Percentiles rank a stretch among this genome's conserved stretches.
Evolutionary conservation across 2,797 vertebrate genomes (phyloP).

Genomic region (Xenentodon cancila): DNA sequence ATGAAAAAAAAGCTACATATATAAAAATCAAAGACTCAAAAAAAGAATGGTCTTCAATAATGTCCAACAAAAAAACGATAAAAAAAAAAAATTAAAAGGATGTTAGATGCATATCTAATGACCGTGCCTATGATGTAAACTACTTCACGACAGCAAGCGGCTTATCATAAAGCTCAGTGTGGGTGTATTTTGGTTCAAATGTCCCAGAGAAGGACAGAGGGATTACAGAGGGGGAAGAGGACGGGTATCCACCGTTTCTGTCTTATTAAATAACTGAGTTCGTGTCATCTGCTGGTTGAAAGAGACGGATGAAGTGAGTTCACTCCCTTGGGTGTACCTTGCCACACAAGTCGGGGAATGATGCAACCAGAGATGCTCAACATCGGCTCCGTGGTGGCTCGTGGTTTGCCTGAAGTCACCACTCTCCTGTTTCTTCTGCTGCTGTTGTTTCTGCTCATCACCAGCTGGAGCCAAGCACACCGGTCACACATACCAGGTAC

Average conservation of each 20-base stretch:
- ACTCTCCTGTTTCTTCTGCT: constrained; percentile 80
- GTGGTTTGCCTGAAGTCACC: constrained; percentile 58
- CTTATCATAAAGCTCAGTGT: constrained; percentile 22
- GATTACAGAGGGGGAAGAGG: constrained; percentile 9
- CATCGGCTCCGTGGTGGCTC: constrained; percentile 54
- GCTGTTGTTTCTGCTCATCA: constrained; percentile 78
- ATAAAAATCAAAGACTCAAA: too few relatives aligned
- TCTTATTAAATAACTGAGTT: constrained; percentile 12
- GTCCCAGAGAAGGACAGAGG: constrained; percentile 57
- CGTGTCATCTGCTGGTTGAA: constrained; percentile 58
- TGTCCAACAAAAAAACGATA: too few relatives aligned
- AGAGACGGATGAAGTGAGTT: neutral
- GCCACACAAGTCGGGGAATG: constrained; percentile 55
- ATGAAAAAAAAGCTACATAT: too few relatives aligned
- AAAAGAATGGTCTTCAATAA: too few relatives aligned
- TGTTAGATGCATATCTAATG: too few relatives aligned
- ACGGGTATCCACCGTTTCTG: constrained; percentile 67
- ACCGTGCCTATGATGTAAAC: too few relatives aligned
- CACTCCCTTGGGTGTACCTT: constrained; percentile 6
- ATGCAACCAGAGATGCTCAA: constrained; percentile 68
- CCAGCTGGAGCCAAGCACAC: constrained; percentile 76
- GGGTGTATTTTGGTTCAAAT: constrained; percentile 64
- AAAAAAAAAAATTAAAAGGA: too few relatives aligned
- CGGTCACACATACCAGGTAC: constrained; percentile 86
- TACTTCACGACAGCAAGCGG: neutral